Evolutionary conservation across 2,888 invertebrate genomes (phyloP).

Genomic region (Phortica magna): DNA sequence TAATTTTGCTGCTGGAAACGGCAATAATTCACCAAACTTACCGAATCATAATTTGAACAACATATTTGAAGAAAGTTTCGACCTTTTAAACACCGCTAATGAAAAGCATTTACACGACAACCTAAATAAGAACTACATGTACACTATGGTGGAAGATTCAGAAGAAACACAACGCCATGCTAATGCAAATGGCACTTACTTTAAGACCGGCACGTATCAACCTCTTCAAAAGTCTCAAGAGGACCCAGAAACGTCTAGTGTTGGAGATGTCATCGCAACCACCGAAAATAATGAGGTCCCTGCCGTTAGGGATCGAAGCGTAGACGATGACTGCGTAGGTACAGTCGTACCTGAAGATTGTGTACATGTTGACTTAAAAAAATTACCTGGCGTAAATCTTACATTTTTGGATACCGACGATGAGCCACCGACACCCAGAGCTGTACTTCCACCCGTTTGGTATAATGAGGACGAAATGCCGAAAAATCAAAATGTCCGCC

Average conservation of each 20-base stretch:
- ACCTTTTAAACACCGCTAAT: conserved; percentile 56
- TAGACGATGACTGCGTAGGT: background rate
- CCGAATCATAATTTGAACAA: conserved; percentile 27
- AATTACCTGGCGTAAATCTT: background rate
- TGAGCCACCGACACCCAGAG: background rate
- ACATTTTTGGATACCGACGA: background rate
- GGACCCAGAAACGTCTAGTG: conserved; percentile 5
- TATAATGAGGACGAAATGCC: background rate
- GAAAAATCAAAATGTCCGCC: background rate
- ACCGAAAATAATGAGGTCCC: background rate
- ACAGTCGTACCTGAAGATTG: background rate
- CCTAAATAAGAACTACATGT: conserved; percentile 69
- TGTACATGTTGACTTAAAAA: background rate
- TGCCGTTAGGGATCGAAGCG: background rate
- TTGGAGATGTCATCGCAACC: background rate
- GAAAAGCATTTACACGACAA: conserved; percentile 49
- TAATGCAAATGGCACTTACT: conserved; percentile 74
- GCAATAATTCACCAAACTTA: conserved; percentile 30
- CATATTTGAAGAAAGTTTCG: conserved; percentile 42
- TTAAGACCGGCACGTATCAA: conserved; percentile 77
- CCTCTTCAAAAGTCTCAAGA: conserved; percentile 65
- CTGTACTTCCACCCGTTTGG: background rate
- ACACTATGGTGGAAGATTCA: conserved; percentile 76
- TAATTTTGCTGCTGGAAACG: conserved; percentile 7
- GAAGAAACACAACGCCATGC: conserved; percentile 74